Evolutionary conservation across 2,113 vertebrate species (phyloP).

Genomic region (Brevimyrus niger): DNA sequence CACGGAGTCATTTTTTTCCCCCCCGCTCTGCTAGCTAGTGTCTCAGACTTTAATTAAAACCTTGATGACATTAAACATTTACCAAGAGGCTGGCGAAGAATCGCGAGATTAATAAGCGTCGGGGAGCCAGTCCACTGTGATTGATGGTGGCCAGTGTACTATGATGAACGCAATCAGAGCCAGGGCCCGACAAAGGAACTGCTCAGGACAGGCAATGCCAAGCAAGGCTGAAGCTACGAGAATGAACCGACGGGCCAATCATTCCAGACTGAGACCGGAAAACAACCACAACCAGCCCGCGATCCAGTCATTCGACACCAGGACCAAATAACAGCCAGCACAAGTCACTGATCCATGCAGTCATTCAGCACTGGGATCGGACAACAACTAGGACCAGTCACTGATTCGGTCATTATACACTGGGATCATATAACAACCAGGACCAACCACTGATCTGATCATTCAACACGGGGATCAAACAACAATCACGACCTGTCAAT

Average conservation of each 20-base stretch:
- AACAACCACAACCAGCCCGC: neutral
- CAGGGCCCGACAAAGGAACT: neutral
- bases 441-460: neutral
- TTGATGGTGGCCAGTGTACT: neutral
- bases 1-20: constrained; percentile 1
- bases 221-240: neutral
- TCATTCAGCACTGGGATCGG: neutral
- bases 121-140: neutral
- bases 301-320: neutral
- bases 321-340: neutral
- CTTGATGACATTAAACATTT: constrained; percentile 9
- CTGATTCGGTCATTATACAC: neutral
- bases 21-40: neutral
- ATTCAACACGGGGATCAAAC: neutral
- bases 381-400: neutral
- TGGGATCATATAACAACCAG: neutral
- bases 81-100: neutral
- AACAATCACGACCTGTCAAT: neutral
- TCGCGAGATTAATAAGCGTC: neutral
- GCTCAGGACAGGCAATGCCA: neutral
- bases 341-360: neutral
- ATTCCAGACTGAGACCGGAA: neutral
- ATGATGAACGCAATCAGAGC: neutral
- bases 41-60: constrained; percentile 13
- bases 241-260: neutral